Evolutionary conservation across 2,888 invertebrate genomes (phyloP).

Genomic region (Loripinus fragilis): DNA sequence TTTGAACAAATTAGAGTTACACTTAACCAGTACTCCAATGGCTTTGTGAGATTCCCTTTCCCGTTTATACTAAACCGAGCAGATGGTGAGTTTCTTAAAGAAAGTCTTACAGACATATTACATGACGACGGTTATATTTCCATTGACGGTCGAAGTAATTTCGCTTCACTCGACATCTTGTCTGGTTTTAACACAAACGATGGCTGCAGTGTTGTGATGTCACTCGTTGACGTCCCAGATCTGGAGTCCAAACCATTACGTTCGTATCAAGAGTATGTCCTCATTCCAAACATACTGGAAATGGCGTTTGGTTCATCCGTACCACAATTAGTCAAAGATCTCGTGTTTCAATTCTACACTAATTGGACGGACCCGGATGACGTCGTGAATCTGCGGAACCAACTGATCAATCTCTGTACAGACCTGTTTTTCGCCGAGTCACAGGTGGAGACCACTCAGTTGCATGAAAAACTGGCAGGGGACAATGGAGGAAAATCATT

Average conservation of each 20-base stretch:
- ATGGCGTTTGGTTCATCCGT: slow-evolving; percentile 7
- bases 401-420: slow-evolving; percentile 27
- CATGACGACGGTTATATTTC: slow-evolving; percentile 89
- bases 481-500: background rate
- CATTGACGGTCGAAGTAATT: slow-evolving; percentile 5
- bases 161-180: slow-evolving; percentile 88
- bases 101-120: slow-evolving; percentile 93
- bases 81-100: slow-evolving; percentile 93
- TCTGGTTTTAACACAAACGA: slow-evolving; percentile 97
- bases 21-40: slow-evolving; percentile 30
- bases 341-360: slow-evolving; percentile 31
- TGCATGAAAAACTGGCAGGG: slow-evolving; percentile 1
- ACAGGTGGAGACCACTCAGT: slow-evolving; percentile 17
- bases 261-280: background rate
- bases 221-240: slow-evolving; percentile 91
- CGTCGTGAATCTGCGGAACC: background rate
- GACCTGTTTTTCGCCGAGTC: slow-evolving; percentile 36
- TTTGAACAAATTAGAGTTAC: slow-evolving; percentile 32
- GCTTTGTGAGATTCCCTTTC: slow-evolving; percentile 80
- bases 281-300: background rate
- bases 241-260: slow-evolving; percentile 85
- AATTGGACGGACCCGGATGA: slow-evolving; percentile 29
- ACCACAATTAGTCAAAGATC: background rate
- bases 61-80: slow-evolving; percentile 91
- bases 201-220: slow-evolving; percentile 85